Percentiles rank a stretch among this genome's conserved stretches.
These are phyloP conservation scores for Campoplex nolae DNA, from an alignment of 2,888 invertebrate species.

Conservation along the genomic window DNA sequence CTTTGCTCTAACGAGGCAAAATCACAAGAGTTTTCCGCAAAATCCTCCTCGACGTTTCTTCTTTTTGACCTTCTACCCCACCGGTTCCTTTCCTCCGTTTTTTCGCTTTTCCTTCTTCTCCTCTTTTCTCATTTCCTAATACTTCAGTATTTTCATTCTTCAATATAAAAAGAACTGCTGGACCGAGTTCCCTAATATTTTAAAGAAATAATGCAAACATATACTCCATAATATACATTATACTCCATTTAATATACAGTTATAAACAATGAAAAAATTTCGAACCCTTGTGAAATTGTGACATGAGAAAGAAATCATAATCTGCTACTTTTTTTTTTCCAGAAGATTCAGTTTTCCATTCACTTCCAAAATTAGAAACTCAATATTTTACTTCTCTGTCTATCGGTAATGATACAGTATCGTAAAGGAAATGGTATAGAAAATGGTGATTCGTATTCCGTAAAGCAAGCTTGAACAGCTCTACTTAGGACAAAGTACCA, in stretches of 20 bases:
- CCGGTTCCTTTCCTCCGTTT: not conserved
- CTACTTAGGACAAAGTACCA: too few relatives aligned
- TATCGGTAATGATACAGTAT: too few relatives aligned
- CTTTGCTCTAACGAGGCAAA: constrained; percentile 59
- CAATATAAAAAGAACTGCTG: not conserved
- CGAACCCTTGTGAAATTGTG: too few relatives aligned
- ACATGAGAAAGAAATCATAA: too few relatives aligned
- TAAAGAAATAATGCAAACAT: not conserved
- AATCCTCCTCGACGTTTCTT: constrained; percentile 40
- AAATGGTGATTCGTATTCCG: too few relatives aligned
- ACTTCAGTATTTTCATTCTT: not conserved
- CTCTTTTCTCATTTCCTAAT: not conserved
- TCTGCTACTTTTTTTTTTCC: too few relatives aligned
- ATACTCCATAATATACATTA: not conserved
- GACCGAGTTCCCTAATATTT: constrained; percentile 5
- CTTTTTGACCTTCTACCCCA: not conserved
- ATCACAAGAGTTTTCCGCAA: constrained; percentile 53
- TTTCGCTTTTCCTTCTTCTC: not conserved
- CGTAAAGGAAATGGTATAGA: too few relatives aligned
- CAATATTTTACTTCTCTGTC: too few relatives aligned
- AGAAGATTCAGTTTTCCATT: too few relatives aligned
- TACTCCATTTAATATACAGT: not conserved
- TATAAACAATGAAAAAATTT: too few relatives aligned
- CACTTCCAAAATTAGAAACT: too few relatives aligned
- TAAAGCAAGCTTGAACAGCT: too few relatives aligned